phyloP scores from a whole-genome alignment of 2,113 vertebrate species.

The Upupa epops region DNA sequence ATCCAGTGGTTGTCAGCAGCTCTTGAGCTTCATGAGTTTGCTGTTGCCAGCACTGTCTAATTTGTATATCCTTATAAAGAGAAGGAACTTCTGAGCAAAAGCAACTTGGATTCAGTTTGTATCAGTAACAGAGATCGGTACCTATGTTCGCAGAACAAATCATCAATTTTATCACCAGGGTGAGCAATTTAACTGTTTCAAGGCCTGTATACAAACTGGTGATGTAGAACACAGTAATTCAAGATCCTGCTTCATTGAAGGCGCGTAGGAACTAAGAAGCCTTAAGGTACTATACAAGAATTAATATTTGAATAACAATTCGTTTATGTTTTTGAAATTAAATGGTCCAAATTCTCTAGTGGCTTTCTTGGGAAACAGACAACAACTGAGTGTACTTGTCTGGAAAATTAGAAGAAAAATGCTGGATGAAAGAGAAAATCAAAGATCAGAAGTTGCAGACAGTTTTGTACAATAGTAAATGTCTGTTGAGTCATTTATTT shows the following conservation, averaged over 20 bases:
- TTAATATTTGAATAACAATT: neutral
- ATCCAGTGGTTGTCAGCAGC: too few species aligned
- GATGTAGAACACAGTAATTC: neutral
- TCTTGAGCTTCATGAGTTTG: too few species aligned
- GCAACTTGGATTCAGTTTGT: neutral
- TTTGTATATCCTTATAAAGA: neutral
- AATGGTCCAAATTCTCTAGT: neutral
- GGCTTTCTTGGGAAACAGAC: neutral
- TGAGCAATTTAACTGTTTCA: neutral
- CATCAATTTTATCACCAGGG: neutral
- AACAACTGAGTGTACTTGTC: conserved; percentile 29
- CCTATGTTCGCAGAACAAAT: neutral
- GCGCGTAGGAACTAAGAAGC: neutral
- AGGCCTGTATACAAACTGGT: neutral
- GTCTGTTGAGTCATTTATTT: neutral
- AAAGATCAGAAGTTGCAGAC: conserved; percentile 33
- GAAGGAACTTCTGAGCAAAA: neutral
- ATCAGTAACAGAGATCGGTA: neutral
- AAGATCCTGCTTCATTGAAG: neutral
- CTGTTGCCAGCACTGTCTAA: too few species aligned
- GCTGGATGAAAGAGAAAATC: conserved; percentile 21
- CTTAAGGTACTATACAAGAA: neutral
- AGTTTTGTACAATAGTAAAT: neutral
- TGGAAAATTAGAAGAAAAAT: neutral
- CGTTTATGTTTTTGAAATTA: neutral